Evolutionary conservation across 1,140 invertebrate genomes (phyloP).

Genomic region (Euura saliciscinereae): DNA sequence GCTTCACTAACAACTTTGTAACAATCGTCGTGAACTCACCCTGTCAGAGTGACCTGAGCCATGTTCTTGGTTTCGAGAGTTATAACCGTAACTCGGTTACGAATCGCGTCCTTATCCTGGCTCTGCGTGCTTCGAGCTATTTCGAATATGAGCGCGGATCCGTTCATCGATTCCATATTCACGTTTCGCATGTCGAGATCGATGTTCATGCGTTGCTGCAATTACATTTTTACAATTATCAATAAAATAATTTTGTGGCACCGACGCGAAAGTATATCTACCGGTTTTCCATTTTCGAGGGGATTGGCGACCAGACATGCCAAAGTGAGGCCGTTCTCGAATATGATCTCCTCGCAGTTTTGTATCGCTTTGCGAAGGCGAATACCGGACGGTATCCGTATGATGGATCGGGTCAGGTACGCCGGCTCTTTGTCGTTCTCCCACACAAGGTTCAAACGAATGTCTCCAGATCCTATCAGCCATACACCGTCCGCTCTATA

Average conservation of each 20-base stretch:
- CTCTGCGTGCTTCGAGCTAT: slow-evolving; percentile 48
- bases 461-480: slow-evolving; percentile 49
- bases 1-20: neutral
- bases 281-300: slow-evolving; percentile 12
- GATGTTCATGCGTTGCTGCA: slow-evolving; percentile 42
- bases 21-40: slow-evolving; percentile 37
- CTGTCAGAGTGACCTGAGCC: slow-evolving; percentile 40
- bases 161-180: slow-evolving; percentile 28
- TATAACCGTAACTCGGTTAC: slow-evolving; percentile 24
- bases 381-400: slow-evolving; percentile 42
- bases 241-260: slow-evolving; percentile 36
- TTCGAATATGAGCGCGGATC: slow-evolving; percentile 37
- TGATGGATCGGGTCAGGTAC: slow-evolving; percentile 42
- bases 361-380: slow-evolving; percentile 46
- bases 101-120: slow-evolving; percentile 33
- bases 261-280: slow-evolving; percentile 20
- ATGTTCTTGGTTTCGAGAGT: slow-evolving; percentile 37
- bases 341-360: slow-evolving; percentile 43
- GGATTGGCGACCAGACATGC: slow-evolving; percentile 42
- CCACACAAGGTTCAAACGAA: slow-evolving; percentile 42
- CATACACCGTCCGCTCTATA: slow-evolving; percentile 38
- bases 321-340: slow-evolving; percentile 26
- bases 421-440: slow-evolving; percentile 50
- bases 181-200: slow-evolving; percentile 51
- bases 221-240: slow-evolving; percentile 10